phyloP scores from a whole-genome alignment of 2,888 invertebrate species.

The Hirudinaria manillensis region DNA sequence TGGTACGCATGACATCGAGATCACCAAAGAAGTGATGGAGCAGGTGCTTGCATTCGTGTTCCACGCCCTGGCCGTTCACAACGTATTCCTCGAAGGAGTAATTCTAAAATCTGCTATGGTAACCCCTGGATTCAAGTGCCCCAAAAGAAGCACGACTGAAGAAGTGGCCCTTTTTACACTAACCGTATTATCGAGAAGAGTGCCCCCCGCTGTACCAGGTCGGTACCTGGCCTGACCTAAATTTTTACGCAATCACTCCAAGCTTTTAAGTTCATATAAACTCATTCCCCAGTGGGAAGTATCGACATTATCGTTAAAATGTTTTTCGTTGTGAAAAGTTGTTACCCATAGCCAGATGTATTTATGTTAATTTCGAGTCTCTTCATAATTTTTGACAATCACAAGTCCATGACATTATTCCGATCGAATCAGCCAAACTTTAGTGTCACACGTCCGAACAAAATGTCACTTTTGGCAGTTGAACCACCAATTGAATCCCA shows the following conservation, averaged over 20 bases:
- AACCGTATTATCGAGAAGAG: slow-evolving; percentile 81
- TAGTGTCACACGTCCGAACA: no score
- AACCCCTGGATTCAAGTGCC: slow-evolving; percentile 73
- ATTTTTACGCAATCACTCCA: no score
- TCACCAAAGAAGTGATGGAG: slow-evolving; percentile 89
- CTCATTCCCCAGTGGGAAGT: no score
- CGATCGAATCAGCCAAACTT: no score
- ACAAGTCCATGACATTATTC: no score
- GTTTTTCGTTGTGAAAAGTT: no score
- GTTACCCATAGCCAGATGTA: no score
- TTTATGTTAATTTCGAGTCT: no score
- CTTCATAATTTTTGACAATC: no score
- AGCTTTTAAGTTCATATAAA: no score
- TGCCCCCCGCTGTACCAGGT: slow-evolving; percentile 84
- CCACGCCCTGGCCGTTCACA: slow-evolving; percentile 92
- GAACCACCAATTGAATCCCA: background rate
- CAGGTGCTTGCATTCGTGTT: slow-evolving; percentile 87
- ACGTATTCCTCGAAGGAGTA: slow-evolving; percentile 94
- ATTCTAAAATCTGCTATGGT: slow-evolving; percentile 99
- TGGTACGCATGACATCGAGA: slow-evolving; percentile 88
- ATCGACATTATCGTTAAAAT: no score
- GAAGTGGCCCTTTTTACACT: slow-evolving; percentile 81
- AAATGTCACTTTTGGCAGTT: no score
- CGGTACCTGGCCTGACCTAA: slow-evolving; percentile 57
- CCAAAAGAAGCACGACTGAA: slow-evolving; percentile 69